phyloP scores from a whole-genome alignment of 2,888 invertebrate genomes.

The Lasiommata megera region DNA sequence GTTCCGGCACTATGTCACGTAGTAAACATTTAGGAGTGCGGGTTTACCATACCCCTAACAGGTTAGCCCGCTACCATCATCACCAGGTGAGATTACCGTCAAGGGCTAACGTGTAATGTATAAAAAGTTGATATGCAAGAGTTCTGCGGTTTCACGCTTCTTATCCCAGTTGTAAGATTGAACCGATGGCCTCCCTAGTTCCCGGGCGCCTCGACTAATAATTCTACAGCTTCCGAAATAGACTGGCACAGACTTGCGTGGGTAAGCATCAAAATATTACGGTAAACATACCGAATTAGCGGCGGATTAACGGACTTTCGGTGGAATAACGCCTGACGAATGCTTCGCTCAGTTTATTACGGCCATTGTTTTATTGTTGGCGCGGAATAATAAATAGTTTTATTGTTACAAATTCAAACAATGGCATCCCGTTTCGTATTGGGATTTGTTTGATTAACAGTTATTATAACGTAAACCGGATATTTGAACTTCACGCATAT shows the following conservation, averaged over 20 bases:
- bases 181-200: too few relatives aligned
- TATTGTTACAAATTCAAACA: constrained; percentile 10
- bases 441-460: not conserved
- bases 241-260: constrained; percentile 54
- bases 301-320: constrained; percentile 32
- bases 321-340: constrained; percentile 33
- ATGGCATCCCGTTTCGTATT: not conserved
- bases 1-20: too few relatives aligned
- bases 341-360: constrained; percentile 29
- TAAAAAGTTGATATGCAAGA: too few relatives aligned
- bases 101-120: too few relatives aligned
- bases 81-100: too few relatives aligned
- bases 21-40: too few relatives aligned
- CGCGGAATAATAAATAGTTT: not conserved
- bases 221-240: constrained; percentile 52
- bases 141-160: too few relatives aligned
- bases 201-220: constrained; percentile 15
- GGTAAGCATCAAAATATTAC: constrained; percentile 63
- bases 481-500: too few relatives aligned
- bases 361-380: constrained; percentile 19
- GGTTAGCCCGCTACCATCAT: too few relatives aligned
- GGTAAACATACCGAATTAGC: constrained; percentile 60
- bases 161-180: too few relatives aligned
- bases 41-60: too few relatives aligned
- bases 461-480: not conserved